phyloP scores from a whole-genome alignment of 1,140 invertebrate species.

The Diuraphis noxia region DNA sequence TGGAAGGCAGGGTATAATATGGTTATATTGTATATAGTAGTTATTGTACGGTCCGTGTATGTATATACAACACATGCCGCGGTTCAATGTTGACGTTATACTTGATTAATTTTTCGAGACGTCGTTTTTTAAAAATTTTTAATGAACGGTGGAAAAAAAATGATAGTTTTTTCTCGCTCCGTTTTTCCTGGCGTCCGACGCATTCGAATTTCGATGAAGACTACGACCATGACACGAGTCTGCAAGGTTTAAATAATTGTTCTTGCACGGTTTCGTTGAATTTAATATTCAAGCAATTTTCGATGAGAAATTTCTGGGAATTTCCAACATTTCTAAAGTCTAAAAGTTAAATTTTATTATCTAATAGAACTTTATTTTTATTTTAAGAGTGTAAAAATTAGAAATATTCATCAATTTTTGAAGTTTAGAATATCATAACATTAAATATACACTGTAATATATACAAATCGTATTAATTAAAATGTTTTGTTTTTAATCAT shows the following conservation, averaged over 20 bases:
- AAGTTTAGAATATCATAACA: too few relatives aligned
- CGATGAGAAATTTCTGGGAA: too few relatives aligned
- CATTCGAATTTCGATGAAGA: background rate
- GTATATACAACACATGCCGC: background rate
- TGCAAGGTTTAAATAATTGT: background rate
- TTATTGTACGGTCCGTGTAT: background rate
- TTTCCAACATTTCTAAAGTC: too few relatives aligned
- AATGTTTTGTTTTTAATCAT: too few relatives aligned
- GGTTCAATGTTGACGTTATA: conserved; percentile 44
- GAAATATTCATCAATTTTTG: too few relatives aligned
- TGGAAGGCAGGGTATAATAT: too few relatives aligned
- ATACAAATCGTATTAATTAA: too few relatives aligned
- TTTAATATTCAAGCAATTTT: too few relatives aligned
- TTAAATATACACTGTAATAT: too few relatives aligned
- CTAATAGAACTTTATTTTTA: too few relatives aligned
- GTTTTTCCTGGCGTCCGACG: background rate
- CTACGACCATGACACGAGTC: background rate
- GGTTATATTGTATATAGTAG: background rate
- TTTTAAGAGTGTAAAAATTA: too few relatives aligned
- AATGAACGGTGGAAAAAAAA: background rate
- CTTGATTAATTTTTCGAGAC: conserved; percentile 51
- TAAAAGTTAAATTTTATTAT: too few relatives aligned
- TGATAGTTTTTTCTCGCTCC: background rate
- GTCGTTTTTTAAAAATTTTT: background rate
- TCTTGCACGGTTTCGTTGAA: background rate